phyloP scores from a whole-genome alignment of 92 coral and sea anemone genomes.

The Phymanthus crucifer region DNA sequence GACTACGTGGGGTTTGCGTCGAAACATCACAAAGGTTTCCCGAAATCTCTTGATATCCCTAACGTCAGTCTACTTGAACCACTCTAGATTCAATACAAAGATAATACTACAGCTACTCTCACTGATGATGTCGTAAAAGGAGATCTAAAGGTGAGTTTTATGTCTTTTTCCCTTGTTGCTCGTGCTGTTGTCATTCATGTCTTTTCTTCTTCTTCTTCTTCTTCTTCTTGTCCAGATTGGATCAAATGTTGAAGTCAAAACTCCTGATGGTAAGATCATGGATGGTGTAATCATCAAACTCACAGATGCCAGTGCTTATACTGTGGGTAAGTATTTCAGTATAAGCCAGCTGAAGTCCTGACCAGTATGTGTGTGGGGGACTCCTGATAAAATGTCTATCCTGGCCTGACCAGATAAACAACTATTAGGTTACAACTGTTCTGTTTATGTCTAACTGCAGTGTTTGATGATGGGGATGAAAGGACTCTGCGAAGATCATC shows the following conservation, averaged over 20 bases:
- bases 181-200: conserved; percentile 9
- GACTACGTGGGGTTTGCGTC: conserved; percentile 19
- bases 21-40: conserved; percentile 14
- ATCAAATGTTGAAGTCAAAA: conserved; percentile 71
- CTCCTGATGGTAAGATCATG: conserved; percentile 80
- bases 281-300: conserved; percentile 84
- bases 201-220: conserved; percentile 13
- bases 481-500: conserved; percentile 92
- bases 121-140: conserved; percentile 95
- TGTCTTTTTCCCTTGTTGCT: not conserved
- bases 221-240: conserved; percentile 68
- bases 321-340: conserved; percentile 75
- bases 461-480: conserved; percentile 99
- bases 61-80: conserved; percentile 19
- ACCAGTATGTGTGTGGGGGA: not conserved
- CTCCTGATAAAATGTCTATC: not conserved
- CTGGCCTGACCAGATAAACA: conserved; percentile 22
- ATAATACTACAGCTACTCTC: conserved; percentile 74
- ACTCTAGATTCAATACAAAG: conserved; percentile 77
- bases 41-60: conserved; percentile 6
- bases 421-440: conserved; percentile 29
- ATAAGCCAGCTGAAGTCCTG: conserved; percentile 12
- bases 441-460: conserved; percentile 43
- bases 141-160: conserved; percentile 67
- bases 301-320: conserved; percentile 94